Evolutionary conservation across 2,797 vertebrate species (phyloP).

Genomic region (Neoniphon sammara): DNA sequence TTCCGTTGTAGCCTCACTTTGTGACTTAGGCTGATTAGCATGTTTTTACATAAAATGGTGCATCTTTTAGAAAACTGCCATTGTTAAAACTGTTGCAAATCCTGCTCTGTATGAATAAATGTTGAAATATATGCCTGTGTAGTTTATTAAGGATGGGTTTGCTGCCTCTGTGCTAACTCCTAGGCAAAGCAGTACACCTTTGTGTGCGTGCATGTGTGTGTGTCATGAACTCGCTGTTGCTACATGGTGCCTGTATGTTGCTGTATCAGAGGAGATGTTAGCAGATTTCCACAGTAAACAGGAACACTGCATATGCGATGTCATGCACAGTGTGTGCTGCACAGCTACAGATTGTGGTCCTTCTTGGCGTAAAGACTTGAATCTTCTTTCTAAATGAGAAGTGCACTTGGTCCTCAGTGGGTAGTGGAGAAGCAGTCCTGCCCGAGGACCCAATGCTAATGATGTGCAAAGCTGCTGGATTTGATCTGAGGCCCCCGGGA

Average conservation of each 20-base stretch:
- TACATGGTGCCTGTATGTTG: neutral
- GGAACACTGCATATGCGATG: neutral
- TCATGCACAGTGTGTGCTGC: neutral
- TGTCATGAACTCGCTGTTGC: neutral
- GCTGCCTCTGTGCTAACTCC: too few relatives aligned
- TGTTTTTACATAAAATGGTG: too few relatives aligned
- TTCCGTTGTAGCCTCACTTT: neutral
- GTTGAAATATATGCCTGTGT: too few relatives aligned
- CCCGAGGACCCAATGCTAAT: constrained; percentile 66
- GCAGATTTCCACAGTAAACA: neutral
- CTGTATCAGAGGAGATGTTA: neutral
- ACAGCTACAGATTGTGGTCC: neutral
- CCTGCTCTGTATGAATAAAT: too few relatives aligned
- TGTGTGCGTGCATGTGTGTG: too few relatives aligned
- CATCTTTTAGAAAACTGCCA: too few relatives aligned
- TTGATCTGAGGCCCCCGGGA: constrained; percentile 62
- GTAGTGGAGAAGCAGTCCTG: constrained; percentile 12
- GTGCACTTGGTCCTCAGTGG: constrained; percentile 8
- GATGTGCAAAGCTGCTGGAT: constrained; percentile 75
- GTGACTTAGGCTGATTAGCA: too few relatives aligned
- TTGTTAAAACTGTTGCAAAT: too few relatives aligned
- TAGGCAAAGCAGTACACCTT: too few relatives aligned
- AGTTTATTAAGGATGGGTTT: too few relatives aligned
- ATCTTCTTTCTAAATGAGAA: constrained; percentile 29
- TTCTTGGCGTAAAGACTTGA: constrained; percentile 10